phyloP scores from a whole-genome alignment of 2,113 vertebrate genomes.

The Amphiprion ocellaris region DNA sequence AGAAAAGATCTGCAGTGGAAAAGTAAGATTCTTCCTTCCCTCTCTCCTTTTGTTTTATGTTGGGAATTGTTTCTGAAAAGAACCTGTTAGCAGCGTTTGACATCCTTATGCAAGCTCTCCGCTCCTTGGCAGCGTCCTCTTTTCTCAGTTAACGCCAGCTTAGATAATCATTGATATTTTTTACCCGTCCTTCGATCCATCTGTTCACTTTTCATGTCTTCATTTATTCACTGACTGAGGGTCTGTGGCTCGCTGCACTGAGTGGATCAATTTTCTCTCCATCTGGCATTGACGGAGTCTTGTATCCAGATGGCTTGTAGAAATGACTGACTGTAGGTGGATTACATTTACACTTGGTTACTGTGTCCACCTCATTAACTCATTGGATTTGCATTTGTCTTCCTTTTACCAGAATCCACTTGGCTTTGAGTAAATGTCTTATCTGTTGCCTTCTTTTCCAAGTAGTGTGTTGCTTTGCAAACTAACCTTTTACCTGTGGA shows the following conservation, averaged over 20 bases:
- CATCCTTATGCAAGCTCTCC: neutral
- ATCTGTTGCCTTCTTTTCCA: neutral
- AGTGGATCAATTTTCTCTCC: slow-evolving; percentile 48
- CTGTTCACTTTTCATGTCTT: slow-evolving; percentile 30
- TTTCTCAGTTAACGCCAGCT: slow-evolving; percentile 27
- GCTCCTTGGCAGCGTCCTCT: slow-evolving; percentile 16
- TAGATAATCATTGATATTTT: slow-evolving; percentile 8
- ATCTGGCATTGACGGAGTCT: slow-evolving; percentile 37
- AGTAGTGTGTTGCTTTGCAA: neutral
- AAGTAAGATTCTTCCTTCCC: slow-evolving; percentile 86
- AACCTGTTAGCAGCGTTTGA: neutral
- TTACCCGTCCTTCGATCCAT: slow-evolving; percentile 7
- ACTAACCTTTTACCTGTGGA: neutral
- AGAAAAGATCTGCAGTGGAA: slow-evolving; percentile 99
- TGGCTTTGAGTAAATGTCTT: neutral
- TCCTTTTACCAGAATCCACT: slow-evolving; percentile 35
- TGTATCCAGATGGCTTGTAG: slow-evolving; percentile 62
- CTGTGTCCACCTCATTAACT: slow-evolving; percentile 18
- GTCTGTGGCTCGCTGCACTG: slow-evolving; percentile 9
- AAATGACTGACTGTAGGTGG: slow-evolving; percentile 52
- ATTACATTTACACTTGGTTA: slow-evolving; percentile 53
- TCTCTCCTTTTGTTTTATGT: neutral
- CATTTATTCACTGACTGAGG: slow-evolving; percentile 6
- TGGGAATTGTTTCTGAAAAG: slow-evolving; percentile 1
- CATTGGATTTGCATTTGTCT: slow-evolving; percentile 1